phyloP scores from a whole-genome alignment of 1,140 invertebrate genomes.

The Homarus americanus region DNA sequence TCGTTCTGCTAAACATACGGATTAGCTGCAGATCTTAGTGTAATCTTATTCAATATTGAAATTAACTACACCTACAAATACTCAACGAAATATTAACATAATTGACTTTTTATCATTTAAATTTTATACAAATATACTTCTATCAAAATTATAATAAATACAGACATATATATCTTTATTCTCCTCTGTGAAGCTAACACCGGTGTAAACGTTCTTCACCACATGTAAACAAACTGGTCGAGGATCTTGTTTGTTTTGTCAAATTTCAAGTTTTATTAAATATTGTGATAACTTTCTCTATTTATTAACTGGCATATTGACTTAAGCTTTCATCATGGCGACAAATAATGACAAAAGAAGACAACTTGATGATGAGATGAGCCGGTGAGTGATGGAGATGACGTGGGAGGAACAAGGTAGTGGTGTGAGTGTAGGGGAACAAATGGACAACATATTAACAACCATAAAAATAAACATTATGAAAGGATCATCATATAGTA shows the following conservation, averaged over 20 bases:
- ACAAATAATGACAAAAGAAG: slow-evolving; percentile 52
- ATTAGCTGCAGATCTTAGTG: too few relatives aligned
- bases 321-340: slow-evolving; percentile 10
- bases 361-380: slow-evolving; percentile 61
- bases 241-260: background rate
- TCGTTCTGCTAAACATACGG: too few relatives aligned
- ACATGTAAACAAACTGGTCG: slow-evolving; percentile 13
- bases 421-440: background rate
- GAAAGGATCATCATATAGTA: background rate
- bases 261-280: background rate
- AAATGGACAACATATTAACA: background rate
- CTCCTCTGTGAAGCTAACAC: background rate
- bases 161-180: too few relatives aligned
- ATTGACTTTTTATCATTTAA: too few relatives aligned
- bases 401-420: background rate
- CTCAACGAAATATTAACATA: too few relatives aligned
- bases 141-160: too few relatives aligned
- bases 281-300: background rate
- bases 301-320: background rate
- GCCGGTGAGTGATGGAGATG: slow-evolving; percentile 23
- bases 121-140: too few relatives aligned
- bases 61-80: too few relatives aligned
- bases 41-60: too few relatives aligned
- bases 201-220: background rate
- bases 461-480: background rate